Evolutionary conservation across 2,113 vertebrate genomes (phyloP), one percentile per base, ranked within the genome.

Genomic region (Oncorhynchus keta): DNA sequence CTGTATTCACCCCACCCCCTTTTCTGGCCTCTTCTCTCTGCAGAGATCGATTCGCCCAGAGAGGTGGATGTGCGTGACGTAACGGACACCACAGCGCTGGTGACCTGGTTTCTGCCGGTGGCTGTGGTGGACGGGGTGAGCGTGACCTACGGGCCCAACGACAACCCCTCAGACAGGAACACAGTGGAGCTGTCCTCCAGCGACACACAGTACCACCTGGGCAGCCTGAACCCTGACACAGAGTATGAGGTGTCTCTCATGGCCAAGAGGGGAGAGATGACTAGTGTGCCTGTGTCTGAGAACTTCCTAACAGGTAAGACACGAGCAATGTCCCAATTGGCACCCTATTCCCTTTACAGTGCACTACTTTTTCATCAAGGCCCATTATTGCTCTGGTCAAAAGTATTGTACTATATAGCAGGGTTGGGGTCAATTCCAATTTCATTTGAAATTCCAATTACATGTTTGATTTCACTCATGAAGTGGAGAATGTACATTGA

Each of bases 81-180:
- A 77, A 98, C 96, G 0, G 98, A 98, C 90, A 95, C 94, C 55
- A 97, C 97, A 0, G 97, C 96, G 0, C 92, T 99, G 28, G 89
- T 99, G 86, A 97, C 97, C 0, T 99, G 98, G 97, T 94, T 93
- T 86, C 97, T 96, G 76, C 97, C 98, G 1, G 84, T 97, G 76
- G 97, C 98, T 18, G 89, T 94, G 66, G 95, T 99, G 0, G 97
- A 99, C 0, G 85, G 93, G 1, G 76, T 98, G 0, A 96, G 92
- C 20, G 81, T 99, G 70, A 95, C 92, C 0, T 99, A 95, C 0
- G 95, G 95, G 20, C 94, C 95, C 64, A 95, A 92, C 83, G 89
- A 92, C 0, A 76, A 88, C 59, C 94, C 95, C 0, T 89, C 91
- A 0, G 95, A 96, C 82, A 94, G 91, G 69, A 95, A 89, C 2